phyloP scores from a whole-genome alignment of 2,888 invertebrate species.

The Hydropsyche betteni region DNA sequence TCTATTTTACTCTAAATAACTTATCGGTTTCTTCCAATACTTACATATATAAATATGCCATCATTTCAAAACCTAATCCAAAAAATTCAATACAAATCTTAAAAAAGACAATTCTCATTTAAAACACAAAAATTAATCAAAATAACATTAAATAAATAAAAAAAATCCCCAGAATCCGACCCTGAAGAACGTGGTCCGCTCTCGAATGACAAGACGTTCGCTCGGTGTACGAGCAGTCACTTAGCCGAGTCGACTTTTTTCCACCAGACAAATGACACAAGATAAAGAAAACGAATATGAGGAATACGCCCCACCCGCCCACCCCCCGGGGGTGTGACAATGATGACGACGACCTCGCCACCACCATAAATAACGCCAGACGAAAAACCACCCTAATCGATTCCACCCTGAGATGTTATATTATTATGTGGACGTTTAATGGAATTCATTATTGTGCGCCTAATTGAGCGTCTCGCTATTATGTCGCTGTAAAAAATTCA shows the following conservation, averaged over 20 bases:
- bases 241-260: slow-evolving; percentile 35
- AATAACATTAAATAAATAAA: not conserved
- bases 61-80: too few relatives aligned
- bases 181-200: not conserved
- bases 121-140: too few relatives aligned
- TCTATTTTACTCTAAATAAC: too few relatives aligned
- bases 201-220: slow-evolving; percentile 26
- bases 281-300: slow-evolving; percentile 37
- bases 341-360: slow-evolving; percentile 6
- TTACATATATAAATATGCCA: too few relatives aligned
- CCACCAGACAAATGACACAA: slow-evolving; percentile 37
- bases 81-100: too few relatives aligned
- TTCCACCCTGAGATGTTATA: not conserved
- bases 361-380: not conserved
- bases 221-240: slow-evolving; percentile 36
- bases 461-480: too few relatives aligned
- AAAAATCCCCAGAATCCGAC: not conserved
- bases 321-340: too few relatives aligned
- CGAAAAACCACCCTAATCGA: slow-evolving; percentile 13
- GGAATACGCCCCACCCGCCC: slow-evolving; percentile 1
- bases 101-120: too few relatives aligned
- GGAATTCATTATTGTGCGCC: not conserved
- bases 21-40: too few relatives aligned
- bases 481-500: too few relatives aligned
- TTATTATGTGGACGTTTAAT: slow-evolving; percentile 2